Percentiles rank a stretch among this genome's conserved stretches.
phyloP scores from a whole-genome alignment of 1,140 invertebrate species.

The Lepidostoma basale region DNA sequence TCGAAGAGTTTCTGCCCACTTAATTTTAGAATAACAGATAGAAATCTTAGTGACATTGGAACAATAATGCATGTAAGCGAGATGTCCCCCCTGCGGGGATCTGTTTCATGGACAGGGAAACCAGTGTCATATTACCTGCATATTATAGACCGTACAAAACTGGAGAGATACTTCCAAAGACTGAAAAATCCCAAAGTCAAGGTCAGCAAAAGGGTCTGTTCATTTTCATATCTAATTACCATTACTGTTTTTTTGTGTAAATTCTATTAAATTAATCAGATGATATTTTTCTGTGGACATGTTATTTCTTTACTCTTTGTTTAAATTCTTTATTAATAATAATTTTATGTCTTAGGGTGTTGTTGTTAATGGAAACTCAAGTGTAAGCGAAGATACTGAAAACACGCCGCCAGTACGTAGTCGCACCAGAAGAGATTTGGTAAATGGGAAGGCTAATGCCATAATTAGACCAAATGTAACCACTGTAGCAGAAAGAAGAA shows the following conservation, averaged over 20 bases:
- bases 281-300: neutral
- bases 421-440: slow-evolving; percentile 32
- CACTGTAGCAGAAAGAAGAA: slow-evolving; percentile 32
- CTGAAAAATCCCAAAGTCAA: slow-evolving; percentile 86
- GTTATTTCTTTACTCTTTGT: neutral
- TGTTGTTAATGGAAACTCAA: slow-evolving; percentile 38
- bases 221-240: slow-evolving; percentile 21
- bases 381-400: slow-evolving; percentile 41
- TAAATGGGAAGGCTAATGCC: slow-evolving; percentile 40
- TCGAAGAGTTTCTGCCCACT: slow-evolving; percentile 97
- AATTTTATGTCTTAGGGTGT: slow-evolving; percentile 31
- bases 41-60: slow-evolving; percentile 87
- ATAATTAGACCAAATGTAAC: slow-evolving; percentile 3
- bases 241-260: slow-evolving; percentile 1
- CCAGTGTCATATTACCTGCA: slow-evolving; percentile 98
- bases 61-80: slow-evolving; percentile 98
- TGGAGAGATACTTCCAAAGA: slow-evolving; percentile 94
- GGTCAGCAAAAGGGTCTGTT: slow-evolving; percentile 62
- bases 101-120: slow-evolving; percentile 98
- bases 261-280: neutral
- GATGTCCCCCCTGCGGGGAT: slow-evolving; percentile 91
- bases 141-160: slow-evolving; percentile 93
- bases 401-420: slow-evolving; percentile 41
- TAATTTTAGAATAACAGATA: slow-evolving; percentile 96
- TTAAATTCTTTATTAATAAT: too few relatives aligned